Evolutionary conservation across 2,888 invertebrate genomes (phyloP).

Genomic region (Trachelus troglodyta): DNA sequence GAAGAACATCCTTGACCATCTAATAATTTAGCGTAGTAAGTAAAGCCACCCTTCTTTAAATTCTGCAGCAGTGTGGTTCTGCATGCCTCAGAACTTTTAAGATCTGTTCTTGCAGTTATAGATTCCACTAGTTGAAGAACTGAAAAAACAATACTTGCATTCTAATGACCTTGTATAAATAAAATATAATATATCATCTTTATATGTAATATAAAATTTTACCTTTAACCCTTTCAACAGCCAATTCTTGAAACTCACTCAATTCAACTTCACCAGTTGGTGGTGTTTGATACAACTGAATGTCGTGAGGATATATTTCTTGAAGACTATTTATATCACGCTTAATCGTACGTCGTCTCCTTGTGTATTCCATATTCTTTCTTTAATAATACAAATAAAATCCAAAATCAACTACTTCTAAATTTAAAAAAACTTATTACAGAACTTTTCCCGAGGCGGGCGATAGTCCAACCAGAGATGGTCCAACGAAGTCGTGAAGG

Average conservation of each 20-base stretch:
- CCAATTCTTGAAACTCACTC: constrained; percentile 88
- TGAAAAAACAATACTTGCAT: constrained; percentile 44
- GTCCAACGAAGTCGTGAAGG: not conserved
- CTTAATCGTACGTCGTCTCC: constrained; percentile 46
- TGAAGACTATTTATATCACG: constrained; percentile 60
- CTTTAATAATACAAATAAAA: not conserved
- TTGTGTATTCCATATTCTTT: constrained; percentile 13
- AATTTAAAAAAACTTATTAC: not conserved
- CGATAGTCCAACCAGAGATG: too few species aligned
- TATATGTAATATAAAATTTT: constrained; percentile 18
- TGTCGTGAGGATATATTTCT: constrained; percentile 77
- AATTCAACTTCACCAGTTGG: constrained; percentile 81
- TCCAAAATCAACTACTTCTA: not conserved
- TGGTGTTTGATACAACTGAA: constrained; percentile 82
- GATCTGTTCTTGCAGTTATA: constrained; percentile 73
- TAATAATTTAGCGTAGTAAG: constrained; percentile 74
- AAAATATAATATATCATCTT: constrained; percentile 5
- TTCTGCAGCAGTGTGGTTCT: constrained; percentile 74
- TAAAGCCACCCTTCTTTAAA: constrained; percentile 76
- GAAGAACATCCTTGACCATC: constrained; percentile 70
- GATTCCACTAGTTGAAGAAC: constrained; percentile 83
- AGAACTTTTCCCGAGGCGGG: not conserved
- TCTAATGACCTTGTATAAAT: not conserved
- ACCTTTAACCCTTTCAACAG: constrained; percentile 83
- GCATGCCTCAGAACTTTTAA: constrained; percentile 76